A percentile compares a stretch with the other conserved stretches of the same genome.
Conservation (phyloP, 2,888 invertebrate species). For the Fissipunctia ypsillon region DNA sequence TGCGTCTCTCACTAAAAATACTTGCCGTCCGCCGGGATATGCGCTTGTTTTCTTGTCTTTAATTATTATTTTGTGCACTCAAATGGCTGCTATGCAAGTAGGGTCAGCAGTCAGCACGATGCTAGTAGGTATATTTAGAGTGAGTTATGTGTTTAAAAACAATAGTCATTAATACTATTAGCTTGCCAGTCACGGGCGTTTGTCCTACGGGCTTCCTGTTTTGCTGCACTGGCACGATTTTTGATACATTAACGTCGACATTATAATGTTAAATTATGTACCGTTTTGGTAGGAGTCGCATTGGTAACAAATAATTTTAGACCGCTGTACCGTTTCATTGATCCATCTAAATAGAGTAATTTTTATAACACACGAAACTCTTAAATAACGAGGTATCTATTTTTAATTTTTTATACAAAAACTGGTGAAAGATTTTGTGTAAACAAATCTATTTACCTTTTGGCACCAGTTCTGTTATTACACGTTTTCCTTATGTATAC, state of each 20-base stretch:
- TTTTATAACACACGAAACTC: constrained; percentile 9
- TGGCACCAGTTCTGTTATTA: constrained; percentile 29
- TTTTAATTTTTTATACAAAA: constrained; percentile 22
- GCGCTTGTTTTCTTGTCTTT: constrained; percentile 54
- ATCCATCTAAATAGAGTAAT: neutral
- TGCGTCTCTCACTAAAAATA: constrained; percentile 80
- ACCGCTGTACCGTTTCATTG: constrained; percentile 16
- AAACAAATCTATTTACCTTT: constrained; percentile 46
- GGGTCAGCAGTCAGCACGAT: constrained; percentile 58
- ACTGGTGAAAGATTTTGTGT: constrained; percentile 37
- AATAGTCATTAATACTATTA: constrained; percentile 76
- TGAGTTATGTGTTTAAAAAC: constrained; percentile 71
- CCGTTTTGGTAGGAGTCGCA: constrained; percentile 43
- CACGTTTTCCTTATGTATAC: constrained; percentile 57
- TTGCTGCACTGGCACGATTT: constrained; percentile 73
- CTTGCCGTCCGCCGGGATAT: constrained; percentile 58
- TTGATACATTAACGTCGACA: constrained; percentile 77
- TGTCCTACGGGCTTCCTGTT: constrained; percentile 83
- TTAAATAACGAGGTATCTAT: constrained; percentile 27
- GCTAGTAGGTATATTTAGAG: constrained; percentile 54
- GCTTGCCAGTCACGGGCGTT: constrained; percentile 76
- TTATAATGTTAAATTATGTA: constrained; percentile 64
- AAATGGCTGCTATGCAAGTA: constrained; percentile 61
- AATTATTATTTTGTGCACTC: constrained; percentile 65
- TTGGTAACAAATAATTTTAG: constrained; percentile 11